Evolutionary conservation across 1,140 invertebrate genomes (phyloP), one percentile per base, ranked within the genome.

Genomic region (Drosophila quadrilineata): DNA sequence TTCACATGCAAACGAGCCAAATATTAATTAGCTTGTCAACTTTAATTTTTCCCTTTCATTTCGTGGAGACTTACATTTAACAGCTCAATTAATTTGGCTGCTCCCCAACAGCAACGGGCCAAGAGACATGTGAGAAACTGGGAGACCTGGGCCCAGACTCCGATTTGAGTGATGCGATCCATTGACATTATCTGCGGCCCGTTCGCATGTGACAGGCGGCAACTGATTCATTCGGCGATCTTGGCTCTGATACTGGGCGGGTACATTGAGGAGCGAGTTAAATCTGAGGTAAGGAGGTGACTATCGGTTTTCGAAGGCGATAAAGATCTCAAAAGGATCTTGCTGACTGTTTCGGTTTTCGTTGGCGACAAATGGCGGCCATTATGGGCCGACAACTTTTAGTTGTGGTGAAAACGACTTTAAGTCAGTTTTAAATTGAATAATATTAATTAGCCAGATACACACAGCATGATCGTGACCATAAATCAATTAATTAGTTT

Each of bases 261-360:
- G n/a, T n/a, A n/a, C 8, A 9, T n/a, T 33, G 45, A 8, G 22
- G 22, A 10, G n/a, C 35, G 17, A 14, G 6, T 28, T 14, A 3
- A 36, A 16, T 21, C 14, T 9, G n/a, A 53, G 12, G 41, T 35
- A 31, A 63, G 64, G 43, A 73, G 46, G 26, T 28, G 59, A 57
- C 71, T 74, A 74, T 75, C 71, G 63, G 40, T 66, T 50, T 56
- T 48, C 69, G 68, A 36, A 35, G 66, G 8, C 67, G 80, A 85
- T 85, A 85, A 85, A 85, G 80, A 85, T 85, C 80, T 80, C 80
- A 86, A 73, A 86, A 86, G 80, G 80, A 85, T 86, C 80, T 85
- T 65, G 79, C 59, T 79, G 79, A 85, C 71, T 85, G 71, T 62
- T 73, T 60, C 60, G 50, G 50, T 40, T 53, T 36, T 31, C 14